A percentile compares a stretch with the other conserved stretches of the same genome.
These are phyloP conservation scores for Danio choprae DNA, from an alignment of 2,797 vertebrate species.

Conservation along the genomic window DNA sequence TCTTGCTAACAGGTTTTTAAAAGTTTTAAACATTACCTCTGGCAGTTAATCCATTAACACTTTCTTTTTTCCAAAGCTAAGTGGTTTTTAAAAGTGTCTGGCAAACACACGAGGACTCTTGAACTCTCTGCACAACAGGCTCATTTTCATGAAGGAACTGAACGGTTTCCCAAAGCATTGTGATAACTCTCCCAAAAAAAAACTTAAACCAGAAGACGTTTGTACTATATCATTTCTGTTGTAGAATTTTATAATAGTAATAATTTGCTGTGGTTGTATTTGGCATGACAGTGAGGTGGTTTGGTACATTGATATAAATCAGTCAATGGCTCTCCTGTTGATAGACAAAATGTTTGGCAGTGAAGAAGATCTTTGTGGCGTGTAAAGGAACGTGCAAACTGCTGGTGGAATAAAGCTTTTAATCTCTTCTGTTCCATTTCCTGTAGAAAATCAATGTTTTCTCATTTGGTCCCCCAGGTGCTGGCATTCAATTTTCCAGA, in stretches of 20 bases:
- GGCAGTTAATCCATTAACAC: slow-evolving; percentile 45
- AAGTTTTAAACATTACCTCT: slow-evolving; percentile 6
- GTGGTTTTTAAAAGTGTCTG: slow-evolving; percentile 21
- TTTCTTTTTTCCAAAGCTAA: slow-evolving; percentile 13
- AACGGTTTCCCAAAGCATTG: slow-evolving; percentile 7
- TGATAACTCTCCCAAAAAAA: slow-evolving; percentile 17
- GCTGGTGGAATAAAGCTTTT: slow-evolving; percentile 50
- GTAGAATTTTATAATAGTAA: slow-evolving; percentile 20
- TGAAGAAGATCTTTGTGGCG: slow-evolving; percentile 33
- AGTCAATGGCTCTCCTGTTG: slow-evolving; percentile 27
- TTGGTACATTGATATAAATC: slow-evolving; percentile 47
- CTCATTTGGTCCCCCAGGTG: slow-evolving; percentile 32
- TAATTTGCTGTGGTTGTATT: slow-evolving; percentile 46
- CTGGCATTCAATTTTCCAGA: slow-evolving; percentile 11
- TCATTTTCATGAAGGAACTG: slow-evolving; percentile 25
- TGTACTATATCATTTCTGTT: slow-evolving; percentile 26
- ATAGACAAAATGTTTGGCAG: slow-evolving; percentile 54
- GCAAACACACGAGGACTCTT: neutral
- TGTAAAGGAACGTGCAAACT: slow-evolving; percentile 49
- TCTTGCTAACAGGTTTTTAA: slow-evolving; percentile 22
- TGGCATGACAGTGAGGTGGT: slow-evolving; percentile 29
- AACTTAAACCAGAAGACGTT: neutral
- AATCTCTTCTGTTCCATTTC: slow-evolving; percentile 38
- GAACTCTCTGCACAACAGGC: slow-evolving; percentile 26
- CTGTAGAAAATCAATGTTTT: slow-evolving; percentile 25